These are phyloP conservation scores for Epistrophe grossulariae DNA, from an alignment of 2,888 invertebrate species.

Conservation along the genomic window DNA sequence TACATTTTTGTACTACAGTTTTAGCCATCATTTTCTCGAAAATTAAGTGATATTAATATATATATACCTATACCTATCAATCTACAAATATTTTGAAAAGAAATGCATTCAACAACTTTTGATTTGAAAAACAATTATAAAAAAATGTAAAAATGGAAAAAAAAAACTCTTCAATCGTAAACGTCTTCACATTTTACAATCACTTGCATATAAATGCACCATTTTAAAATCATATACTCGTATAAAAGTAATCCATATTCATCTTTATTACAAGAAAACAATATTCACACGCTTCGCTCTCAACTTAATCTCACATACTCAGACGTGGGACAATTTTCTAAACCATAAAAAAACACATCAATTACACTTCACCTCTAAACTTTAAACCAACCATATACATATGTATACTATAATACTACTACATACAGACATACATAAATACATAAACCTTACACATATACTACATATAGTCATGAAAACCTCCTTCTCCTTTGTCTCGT, in stretches of 20 bases:
- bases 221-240: neutral
- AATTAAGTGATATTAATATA: too few relatives aligned
- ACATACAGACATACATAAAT: neutral
- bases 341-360: constrained; percentile 67
- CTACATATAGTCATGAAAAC: neutral
- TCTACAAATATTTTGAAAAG: too few relatives aligned
- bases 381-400: constrained; percentile 51
- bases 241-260: constrained; percentile 6
- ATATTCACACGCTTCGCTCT: constrained; percentile 26
- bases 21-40: too few relatives aligned
- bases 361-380: constrained; percentile 71
- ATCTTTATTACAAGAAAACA: constrained; percentile 6
- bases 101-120: neutral
- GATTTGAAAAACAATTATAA: neutral
- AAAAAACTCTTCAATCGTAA: neutral
- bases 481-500: neutral
- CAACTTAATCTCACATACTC: constrained; percentile 20
- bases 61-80: too few relatives aligned
- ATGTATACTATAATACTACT: constrained; percentile 1
- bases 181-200: neutral
- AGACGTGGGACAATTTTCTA: constrained; percentile 56
- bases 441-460: neutral
- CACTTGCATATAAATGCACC: neutral
- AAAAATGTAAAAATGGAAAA: too few relatives aligned
- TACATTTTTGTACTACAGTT: too few relatives aligned